Evolutionary conservation across 2,113 vertebrate species (phyloP).

Genomic region (Clarias batrachus): DNA sequence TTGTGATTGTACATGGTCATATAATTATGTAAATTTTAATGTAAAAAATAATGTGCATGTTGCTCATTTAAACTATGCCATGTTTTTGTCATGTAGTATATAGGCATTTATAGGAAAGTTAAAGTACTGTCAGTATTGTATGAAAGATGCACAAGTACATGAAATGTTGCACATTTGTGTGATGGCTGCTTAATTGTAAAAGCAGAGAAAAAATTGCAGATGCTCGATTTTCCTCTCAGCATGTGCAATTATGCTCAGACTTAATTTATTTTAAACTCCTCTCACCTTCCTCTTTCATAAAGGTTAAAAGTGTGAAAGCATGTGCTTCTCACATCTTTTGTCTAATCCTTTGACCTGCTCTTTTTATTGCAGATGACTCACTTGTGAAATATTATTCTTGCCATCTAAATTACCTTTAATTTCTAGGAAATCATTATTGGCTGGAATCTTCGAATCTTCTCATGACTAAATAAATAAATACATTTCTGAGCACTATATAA

Average conservation of each 20-base stretch:
- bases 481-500: neutral
- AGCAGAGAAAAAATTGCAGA: neutral
- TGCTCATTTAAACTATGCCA: no score
- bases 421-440: neutral
- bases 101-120: neutral
- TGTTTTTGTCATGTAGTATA: no score
- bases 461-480: neutral
- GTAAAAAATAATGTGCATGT: no score
- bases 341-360: slow-evolving; percentile 8
- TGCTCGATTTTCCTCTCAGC: slow-evolving; percentile 12
- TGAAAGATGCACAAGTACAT: neutral
- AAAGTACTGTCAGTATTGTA: neutral
- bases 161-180: neutral
- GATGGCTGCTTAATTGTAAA: neutral
- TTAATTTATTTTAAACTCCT: neutral
- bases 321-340: neutral
- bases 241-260: slow-evolving; percentile 22
- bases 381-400: neutral
- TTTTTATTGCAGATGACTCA: neutral
- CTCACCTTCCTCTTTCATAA: neutral
- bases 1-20: no score
- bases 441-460: neutral
- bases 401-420: neutral
- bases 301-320: slow-evolving; percentile 5
- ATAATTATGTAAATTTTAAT: no score